Evolutionary conservation across 2,113 vertebrate genomes (phyloP).

Genomic region (Arvicanthis niloticus): DNA sequence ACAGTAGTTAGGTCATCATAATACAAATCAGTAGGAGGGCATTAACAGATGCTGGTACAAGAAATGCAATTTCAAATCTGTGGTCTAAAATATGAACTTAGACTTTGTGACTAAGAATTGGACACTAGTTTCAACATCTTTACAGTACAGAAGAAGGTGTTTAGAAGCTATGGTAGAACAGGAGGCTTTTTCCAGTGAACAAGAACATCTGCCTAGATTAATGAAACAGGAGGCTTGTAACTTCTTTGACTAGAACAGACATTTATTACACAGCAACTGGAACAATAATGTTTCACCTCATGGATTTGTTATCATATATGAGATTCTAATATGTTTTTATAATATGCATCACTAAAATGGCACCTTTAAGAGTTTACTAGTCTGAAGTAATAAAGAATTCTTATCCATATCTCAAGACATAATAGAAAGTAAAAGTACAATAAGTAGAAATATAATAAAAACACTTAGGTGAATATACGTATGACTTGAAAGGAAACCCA

Average conservation of each 20-base stretch:
- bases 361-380: neutral
- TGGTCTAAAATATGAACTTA: neutral
- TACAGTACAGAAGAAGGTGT: neutral
- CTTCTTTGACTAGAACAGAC: neutral
- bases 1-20: neutral
- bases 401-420: neutral
- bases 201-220: neutral
- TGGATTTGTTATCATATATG: neutral
- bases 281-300: neutral
- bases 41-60: neutral
- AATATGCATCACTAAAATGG: neutral
- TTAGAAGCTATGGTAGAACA: neutral
- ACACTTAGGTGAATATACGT: neutral
- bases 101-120: conserved; percentile 24
- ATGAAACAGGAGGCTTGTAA: neutral
- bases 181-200: neutral
- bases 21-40: conserved; percentile 24
- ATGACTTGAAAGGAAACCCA: neutral
- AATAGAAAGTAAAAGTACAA: neutral
- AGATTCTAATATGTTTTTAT: neutral
- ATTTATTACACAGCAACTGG: neutral
- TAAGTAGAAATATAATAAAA: neutral
- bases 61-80: neutral
- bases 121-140: neutral
- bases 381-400: conserved; percentile 2